phyloP scores from a whole-genome alignment of 2,888 invertebrate genomes.

The Leucoma salicis region DNA sequence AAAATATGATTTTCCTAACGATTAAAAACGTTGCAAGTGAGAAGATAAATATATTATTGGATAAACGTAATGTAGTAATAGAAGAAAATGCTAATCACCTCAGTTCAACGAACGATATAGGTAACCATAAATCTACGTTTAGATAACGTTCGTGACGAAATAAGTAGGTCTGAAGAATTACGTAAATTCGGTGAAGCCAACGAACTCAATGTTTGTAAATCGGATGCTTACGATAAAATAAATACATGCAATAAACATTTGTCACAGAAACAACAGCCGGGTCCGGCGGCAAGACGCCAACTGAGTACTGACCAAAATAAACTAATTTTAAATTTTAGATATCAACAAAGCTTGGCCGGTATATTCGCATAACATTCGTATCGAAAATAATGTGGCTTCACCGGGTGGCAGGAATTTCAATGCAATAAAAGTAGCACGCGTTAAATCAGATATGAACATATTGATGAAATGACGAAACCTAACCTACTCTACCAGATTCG shows the following conservation, averaged over 20 bases:
- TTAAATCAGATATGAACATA: no score
- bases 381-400: conserved; percentile 39
- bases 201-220: conserved; percentile 47
- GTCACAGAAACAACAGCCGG: conserved; percentile 42
- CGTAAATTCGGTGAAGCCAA: conserved; percentile 59
- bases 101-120: conserved; percentile 44
- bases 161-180: conserved; percentile 30
- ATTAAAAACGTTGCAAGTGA: no score
- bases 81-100: no score
- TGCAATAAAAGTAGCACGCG: no score
- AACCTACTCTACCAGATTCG: no score
- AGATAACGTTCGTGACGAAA: conserved; percentile 32
- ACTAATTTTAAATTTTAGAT: conserved; percentile 42
- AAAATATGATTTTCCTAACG: no score
- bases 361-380: conserved; percentile 36
- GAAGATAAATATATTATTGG: no score
- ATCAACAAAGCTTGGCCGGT: conserved; percentile 47
- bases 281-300: conserved; percentile 41
- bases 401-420: conserved; percentile 28
- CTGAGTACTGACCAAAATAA: conserved; percentile 50
- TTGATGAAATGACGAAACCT: no score
- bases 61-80: no score
- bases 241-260: conserved; percentile 53
- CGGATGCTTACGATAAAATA: conserved; percentile 43
- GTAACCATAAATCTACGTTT: conserved; percentile 26